Evolutionary conservation across 1,140 invertebrate genomes (phyloP).

Genomic region (Zaprionus davidi): DNA sequence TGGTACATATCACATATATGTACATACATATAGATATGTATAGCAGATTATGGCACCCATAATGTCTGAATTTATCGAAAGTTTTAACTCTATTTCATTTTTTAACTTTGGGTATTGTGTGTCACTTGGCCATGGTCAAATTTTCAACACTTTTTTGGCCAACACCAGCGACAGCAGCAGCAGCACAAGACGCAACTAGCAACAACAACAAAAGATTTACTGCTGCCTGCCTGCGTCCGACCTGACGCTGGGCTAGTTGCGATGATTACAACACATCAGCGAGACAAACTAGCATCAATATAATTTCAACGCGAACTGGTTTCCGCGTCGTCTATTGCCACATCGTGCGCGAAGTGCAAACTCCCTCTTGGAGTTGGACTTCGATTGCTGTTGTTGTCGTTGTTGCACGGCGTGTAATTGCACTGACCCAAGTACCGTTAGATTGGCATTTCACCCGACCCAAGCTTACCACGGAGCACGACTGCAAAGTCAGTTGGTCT

Average conservation of each 20-base stretch:
- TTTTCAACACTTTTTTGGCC: conserved; percentile 49
- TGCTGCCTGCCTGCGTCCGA: conserved; percentile 32
- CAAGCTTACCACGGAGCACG: conserved; percentile 27
- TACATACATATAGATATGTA: background rate
- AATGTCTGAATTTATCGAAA: conserved; percentile 8
- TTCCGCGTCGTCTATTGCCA: conserved; percentile 73
- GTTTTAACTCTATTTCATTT: conserved; percentile 24
- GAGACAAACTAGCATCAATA: conserved; percentile 59
- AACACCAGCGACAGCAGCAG: conserved; percentile 19
- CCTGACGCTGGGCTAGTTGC: conserved; percentile 49
- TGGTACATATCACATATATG: too few relatives aligned
- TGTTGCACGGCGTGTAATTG: conserved; percentile 1
- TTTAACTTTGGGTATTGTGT: conserved; percentile 49
- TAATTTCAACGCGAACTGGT: conserved; percentile 72
- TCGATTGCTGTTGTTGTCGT: conserved; percentile 12
- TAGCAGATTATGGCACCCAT: background rate
- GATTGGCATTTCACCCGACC: conserved; percentile 3
- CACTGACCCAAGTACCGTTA: conserved; percentile 37
- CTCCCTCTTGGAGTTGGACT: conserved; percentile 30
- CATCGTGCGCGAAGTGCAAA: conserved; percentile 47
- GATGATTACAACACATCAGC: conserved; percentile 65
- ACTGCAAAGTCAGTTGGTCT: conserved; percentile 16
- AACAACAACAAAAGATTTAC: conserved; percentile 44
- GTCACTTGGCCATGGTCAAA: conserved; percentile 77
- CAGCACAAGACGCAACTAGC: conserved; percentile 29